Conservation (phyloP, 2,113 vertebrate genomes). For the Myotis lucifugus region DNA sequence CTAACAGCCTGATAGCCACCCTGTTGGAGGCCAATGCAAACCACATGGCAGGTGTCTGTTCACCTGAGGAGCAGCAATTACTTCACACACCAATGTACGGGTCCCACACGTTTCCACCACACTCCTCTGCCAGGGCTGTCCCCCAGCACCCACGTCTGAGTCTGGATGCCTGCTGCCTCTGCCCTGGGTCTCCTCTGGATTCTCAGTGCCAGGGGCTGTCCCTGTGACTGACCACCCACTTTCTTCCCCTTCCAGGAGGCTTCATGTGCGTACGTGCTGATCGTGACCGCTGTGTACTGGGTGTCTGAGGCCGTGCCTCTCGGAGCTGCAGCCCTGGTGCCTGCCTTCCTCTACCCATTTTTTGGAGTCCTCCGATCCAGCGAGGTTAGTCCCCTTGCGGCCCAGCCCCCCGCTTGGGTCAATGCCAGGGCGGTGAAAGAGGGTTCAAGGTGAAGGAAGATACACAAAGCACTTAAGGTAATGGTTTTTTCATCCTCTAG, state of each 20-base stretch:
- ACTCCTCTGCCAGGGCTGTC: background rate
- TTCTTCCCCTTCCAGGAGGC: slow-evolving; percentile 88
- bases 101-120: fast-evolving
- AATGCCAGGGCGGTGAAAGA: background rate
- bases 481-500: background rate
- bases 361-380: slow-evolving; percentile 98
- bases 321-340: slow-evolving; percentile 96
- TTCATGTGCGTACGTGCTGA: slow-evolving; percentile 95
- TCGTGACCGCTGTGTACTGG: slow-evolving; percentile 96
- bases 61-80: background rate
- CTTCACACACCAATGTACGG: background rate
- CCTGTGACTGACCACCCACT: background rate
- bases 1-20: fast-evolving
- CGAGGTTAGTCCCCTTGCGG: slow-evolving; percentile 87
- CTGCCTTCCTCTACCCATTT: slow-evolving; percentile 96
- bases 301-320: slow-evolving; percentile 96
- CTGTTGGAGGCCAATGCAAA: too few species aligned
- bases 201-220: background rate
- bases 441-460: background rate
- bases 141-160: fast-evolving
- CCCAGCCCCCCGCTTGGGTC: background rate
- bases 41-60: fast-evolving
- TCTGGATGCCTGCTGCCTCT: background rate
- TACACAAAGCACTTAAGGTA: background rate
- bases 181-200: background rate